These are phyloP conservation scores for Heliornis fulica DNA, from an alignment of 2,113 vertebrate genomes.

Conservation along the genomic window DNA sequence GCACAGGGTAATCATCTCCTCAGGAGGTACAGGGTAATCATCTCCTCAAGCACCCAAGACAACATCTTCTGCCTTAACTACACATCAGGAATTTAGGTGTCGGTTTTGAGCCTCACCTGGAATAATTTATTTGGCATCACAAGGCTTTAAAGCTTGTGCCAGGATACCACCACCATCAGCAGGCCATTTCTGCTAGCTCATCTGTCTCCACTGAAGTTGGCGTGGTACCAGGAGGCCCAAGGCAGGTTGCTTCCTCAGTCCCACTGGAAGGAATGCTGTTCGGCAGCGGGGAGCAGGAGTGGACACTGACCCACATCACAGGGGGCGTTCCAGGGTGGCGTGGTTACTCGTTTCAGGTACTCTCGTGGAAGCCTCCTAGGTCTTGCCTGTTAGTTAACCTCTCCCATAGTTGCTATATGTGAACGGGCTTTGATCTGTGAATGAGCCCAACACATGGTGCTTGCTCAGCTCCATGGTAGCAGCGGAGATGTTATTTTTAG, in stretches of 20 bases:
- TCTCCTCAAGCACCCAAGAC: neutral
- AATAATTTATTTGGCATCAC: neutral
- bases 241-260: neutral
- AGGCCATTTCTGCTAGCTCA: neutral
- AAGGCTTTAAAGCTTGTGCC: neutral
- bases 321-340: neutral
- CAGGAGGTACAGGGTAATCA: neutral
- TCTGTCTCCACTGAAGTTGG: neutral
- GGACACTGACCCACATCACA: neutral
- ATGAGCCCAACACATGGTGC: conserved; percentile 14
- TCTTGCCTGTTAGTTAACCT: neutral
- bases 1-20: neutral
- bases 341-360: neutral
- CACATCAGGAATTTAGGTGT: neutral
- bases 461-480: neutral
- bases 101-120: neutral
- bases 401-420: neutral
- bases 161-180: neutral
- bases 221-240: neutral
- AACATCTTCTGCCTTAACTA: neutral
- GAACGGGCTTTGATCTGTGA: conserved; percentile 29
- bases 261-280: neutral
- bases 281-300: neutral
- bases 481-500: conserved; percentile 39
- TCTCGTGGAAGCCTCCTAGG: neutral